A percentile compares a stretch with the other conserved stretches of the same genome.
Evolutionary conservation across 1,140 invertebrate species (phyloP).

Genomic region (Saccostrea glomerata): DNA sequence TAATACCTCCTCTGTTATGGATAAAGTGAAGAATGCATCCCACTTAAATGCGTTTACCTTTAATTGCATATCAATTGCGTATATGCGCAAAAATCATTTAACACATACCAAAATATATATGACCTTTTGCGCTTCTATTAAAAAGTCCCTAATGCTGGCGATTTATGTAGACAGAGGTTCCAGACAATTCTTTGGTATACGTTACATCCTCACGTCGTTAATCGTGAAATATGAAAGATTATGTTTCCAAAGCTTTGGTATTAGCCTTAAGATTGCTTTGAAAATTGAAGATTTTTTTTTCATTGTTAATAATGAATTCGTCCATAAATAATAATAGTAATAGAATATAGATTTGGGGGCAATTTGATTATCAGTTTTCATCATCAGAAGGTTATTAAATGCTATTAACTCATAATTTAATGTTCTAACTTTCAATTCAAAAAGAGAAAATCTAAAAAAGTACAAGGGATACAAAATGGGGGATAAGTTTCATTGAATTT

Average conservation of each 20-base stretch:
- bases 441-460: background rate
- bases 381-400: constrained; percentile 3
- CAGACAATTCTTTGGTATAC: background rate
- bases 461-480: constrained; percentile 4
- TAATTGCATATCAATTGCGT: background rate
- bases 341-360: background rate
- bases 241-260: background rate
- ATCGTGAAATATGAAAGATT: background rate
- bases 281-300: background rate
- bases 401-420: background rate
- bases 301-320: background rate
- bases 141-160: background rate
- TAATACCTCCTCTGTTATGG: background rate
- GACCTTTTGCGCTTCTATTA: background rate
- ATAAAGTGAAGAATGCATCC: background rate
- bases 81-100: constrained; percentile 26
- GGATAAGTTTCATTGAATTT: background rate
- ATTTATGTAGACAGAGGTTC: background rate
- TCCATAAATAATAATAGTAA: background rate
- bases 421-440: constrained; percentile 6
- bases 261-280: background rate
- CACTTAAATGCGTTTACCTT: background rate
- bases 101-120: background rate
- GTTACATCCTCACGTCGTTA: constrained; percentile 19
- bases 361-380: constrained; percentile 26